Evolutionary conservation across 2,797 vertebrate genomes (phyloP), one percentile per base, ranked within the genome.

Genomic region (Anguilla marmorata): DNA sequence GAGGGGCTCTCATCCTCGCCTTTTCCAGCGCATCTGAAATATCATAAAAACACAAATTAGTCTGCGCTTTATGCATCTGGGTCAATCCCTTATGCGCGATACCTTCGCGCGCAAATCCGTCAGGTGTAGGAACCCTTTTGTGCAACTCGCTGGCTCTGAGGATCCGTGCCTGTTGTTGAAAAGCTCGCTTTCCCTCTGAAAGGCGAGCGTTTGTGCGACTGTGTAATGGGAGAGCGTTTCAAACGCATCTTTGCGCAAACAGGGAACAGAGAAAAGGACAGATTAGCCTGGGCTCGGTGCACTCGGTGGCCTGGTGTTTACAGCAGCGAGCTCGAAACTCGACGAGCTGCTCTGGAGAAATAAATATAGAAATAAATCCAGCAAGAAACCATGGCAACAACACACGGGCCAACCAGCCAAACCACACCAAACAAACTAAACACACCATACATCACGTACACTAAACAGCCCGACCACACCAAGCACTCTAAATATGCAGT

Each of bases 31-130:
- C 27, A 86, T 86, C 72, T 24, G 33, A 88, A 88, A 85, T 86
- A 88, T 50, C 24, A 69, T 58, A 80, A 82, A 79, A 82, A 79
- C 76, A 86, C 45, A 88, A 86, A 66, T 58, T 66, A 60, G 58
- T 54, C 33, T 74, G 27, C 5, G 85, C 85, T n/a, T 88, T 83
- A 48, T 82, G 72, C 88, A 88, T 88, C 88, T 88, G 37, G 88
- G 88, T 88, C 88, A 86, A 88, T 88, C 88, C 88, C 56, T 41
- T 27, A 21, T 37, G 41, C 52, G 74, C 16, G 21, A 41, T 37
- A 72, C 11, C 66, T 82, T 83, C 85, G 69, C 86, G 63, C 54
- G 88, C 88, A 86, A 86, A 88, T 88, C 41, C 33, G n/a, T 37
- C 85, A 86, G 85, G 85, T 86, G 85, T 30, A 41, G 88, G 80